A percentile compares a stretch with the other conserved stretches of the same genome.
These are phyloP conservation scores for Limenitis camilla DNA, from an alignment of 2,888 invertebrate genomes.

Conservation along the genomic window DNA sequence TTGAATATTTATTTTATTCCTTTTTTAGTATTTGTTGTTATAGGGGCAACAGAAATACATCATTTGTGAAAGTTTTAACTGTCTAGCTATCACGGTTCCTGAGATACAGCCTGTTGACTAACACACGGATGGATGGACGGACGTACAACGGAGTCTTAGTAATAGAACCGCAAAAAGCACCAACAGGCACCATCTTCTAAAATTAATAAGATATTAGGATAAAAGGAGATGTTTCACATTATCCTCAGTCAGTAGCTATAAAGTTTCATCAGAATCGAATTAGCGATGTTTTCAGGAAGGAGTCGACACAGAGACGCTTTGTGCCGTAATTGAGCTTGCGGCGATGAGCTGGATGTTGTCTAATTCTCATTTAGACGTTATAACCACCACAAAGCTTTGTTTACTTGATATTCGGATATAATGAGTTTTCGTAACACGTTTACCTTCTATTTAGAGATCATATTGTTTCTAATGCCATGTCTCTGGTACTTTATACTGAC, in stretches of 20 bases:
- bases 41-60: no score
- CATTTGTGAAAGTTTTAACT: no score
- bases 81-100: no score
- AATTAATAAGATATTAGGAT: constrained; percentile 4
- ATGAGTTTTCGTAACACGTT: constrained; percentile 22
- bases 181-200: background rate
- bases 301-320: constrained; percentile 34
- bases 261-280: constrained; percentile 25
- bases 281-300: constrained; percentile 34
- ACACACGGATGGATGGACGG: no score
- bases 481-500: no score
- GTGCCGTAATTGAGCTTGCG: constrained; percentile 26
- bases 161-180: no score
- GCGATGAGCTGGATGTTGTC: background rate
- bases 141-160: no score
- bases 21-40: no score
- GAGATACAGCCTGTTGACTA: no score
- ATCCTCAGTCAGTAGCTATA: constrained; percentile 25
- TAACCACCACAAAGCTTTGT: constrained; percentile 28
- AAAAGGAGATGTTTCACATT: constrained; percentile 2
- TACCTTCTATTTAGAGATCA: constrained; percentile 1
- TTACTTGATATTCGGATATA: constrained; percentile 33
- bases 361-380: constrained; percentile 26
- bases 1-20: no score
- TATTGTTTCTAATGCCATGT: no score